A percentile compares a stretch with the other conserved stretches of the same genome.
These are phyloP conservation scores for Spodoptera exigua DNA, from an alignment of 2,888 invertebrate species.

Conservation along the genomic window DNA sequence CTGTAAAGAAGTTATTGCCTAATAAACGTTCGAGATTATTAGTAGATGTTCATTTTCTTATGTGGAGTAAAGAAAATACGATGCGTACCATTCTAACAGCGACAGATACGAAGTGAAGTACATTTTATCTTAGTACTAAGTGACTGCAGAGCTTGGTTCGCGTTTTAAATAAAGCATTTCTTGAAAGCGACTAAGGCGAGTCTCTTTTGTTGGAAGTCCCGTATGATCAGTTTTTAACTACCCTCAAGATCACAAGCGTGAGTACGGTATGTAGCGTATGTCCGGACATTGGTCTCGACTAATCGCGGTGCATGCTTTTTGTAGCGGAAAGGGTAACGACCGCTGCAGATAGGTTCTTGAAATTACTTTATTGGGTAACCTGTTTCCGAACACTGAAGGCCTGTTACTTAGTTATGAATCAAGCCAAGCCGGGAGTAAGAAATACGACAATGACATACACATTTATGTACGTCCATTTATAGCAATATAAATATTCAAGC, in stretches of 20 bases:
- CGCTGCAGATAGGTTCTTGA: constrained; percentile 81
- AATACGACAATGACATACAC: constrained; percentile 64
- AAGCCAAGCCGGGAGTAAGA: constrained; percentile 72
- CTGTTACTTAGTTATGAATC: constrained; percentile 78
- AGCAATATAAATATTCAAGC: constrained; percentile 42
- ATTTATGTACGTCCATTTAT: constrained; percentile 60
- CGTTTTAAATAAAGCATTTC: constrained; percentile 23
- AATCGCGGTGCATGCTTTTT: constrained; percentile 80
- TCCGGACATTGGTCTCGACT: constrained; percentile 72
- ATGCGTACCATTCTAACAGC: constrained; percentile 19
- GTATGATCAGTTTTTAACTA: constrained; percentile 22
- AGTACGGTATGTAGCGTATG: constrained; percentile 42
- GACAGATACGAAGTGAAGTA: constrained; percentile 13
- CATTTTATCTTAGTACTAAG: constrained; percentile 19
- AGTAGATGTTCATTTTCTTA: constrained; percentile 49
- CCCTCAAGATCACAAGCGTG: constrained; percentile 31
- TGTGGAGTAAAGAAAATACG: constrained; percentile 40
- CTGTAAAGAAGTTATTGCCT: constrained; percentile 62
- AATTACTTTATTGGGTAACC: constrained; percentile 87
- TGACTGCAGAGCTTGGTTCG: constrained; percentile 5
- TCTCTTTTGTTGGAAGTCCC: constrained; percentile 27
- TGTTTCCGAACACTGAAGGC: constrained; percentile 80
- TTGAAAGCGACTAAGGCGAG: constrained; percentile 1
- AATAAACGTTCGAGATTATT: constrained; percentile 61
- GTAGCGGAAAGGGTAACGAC: constrained; percentile 81